Evolutionary conservation across 2,888 invertebrate genomes (phyloP).

Genomic region (Andrena chrysosceles): DNA sequence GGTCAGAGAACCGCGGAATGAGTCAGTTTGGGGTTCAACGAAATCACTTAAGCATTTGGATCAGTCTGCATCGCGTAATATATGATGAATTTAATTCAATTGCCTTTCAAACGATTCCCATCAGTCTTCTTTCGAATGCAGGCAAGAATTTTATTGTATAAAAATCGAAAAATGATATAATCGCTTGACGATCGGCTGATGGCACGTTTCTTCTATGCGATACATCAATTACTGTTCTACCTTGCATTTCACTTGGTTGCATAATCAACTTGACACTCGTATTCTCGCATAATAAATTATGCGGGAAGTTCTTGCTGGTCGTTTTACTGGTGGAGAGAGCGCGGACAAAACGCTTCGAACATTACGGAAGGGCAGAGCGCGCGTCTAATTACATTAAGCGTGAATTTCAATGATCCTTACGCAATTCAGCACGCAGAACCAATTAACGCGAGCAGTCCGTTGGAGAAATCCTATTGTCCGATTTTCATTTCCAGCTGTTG

Average conservation of each 20-base stretch:
- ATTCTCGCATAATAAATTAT: constrained; percentile 44
- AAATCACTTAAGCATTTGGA: not conserved
- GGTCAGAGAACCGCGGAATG: not conserved
- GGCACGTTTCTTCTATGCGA: constrained; percentile 15
- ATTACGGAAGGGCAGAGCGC: not conserved
- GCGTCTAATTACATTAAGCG: constrained; percentile 24
- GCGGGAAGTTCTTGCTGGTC: not conserved
- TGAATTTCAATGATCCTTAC: constrained; percentile 17
- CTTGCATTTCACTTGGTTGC: constrained; percentile 32
- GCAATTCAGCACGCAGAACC: constrained; percentile 18
- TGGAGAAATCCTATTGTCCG: constrained; percentile 14
- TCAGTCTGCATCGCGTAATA: not conserved
- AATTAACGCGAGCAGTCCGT: constrained; percentile 11
- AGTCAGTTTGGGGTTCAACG: not conserved
- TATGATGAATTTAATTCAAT: too few relatives aligned
- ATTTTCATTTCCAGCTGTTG: not conserved
- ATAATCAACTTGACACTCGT: constrained; percentile 39
- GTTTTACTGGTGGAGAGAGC: constrained; percentile 7
- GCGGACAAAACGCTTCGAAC: constrained; percentile 2
- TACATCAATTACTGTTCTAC: constrained; percentile 29
- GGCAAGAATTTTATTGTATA: not conserved
- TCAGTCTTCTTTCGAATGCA: not conserved
- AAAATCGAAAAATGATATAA: constrained; percentile 32
- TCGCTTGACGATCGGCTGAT: constrained; percentile 23
- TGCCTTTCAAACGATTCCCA: not conserved